Conservation (phyloP, 2,888 invertebrate species). For the Brachypalpus laphriformis region DNA sequence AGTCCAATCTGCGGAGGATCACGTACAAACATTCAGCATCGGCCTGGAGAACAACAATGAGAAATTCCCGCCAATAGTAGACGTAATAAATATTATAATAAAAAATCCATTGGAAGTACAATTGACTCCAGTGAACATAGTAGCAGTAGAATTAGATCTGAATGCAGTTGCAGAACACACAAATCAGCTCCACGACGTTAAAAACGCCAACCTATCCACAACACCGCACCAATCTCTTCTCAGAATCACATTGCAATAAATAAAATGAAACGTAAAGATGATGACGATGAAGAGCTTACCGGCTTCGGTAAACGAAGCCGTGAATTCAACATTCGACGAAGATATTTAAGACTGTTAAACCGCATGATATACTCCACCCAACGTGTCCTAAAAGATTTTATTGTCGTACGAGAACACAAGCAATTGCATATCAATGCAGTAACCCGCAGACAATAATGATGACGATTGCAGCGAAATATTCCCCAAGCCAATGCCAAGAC, state of each 20-base stretch:
- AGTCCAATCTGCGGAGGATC: conserved; percentile 24
- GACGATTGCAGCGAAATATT: conserved; percentile 52
- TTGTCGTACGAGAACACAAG: conserved; percentile 78
- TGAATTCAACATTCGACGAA: conserved; percentile 22
- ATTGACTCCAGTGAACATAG: conserved; percentile 13
- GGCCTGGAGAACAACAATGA: conserved; percentile 32
- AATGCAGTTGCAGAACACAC: conserved; percentile 3
- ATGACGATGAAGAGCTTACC: conserved; percentile 41
- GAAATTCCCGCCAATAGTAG: conserved; percentile 54
- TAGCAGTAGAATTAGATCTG: conserved; percentile 1
- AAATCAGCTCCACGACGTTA: conserved; percentile 9
- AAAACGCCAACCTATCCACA: conserved; percentile 6
- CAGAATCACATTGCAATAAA: conserved; percentile 11
- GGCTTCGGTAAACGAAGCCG: conserved; percentile 51
- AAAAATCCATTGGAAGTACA: conserved; percentile 34
- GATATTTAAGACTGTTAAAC: conserved; percentile 77
- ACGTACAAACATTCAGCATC: conserved; percentile 19
- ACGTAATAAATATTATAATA: conserved; percentile 1
- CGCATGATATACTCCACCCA: conserved; percentile 77
- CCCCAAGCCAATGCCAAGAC: conserved; percentile 63
- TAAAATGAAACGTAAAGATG: conserved; percentile 4
- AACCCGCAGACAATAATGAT: not conserved
- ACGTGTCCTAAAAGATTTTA: conserved; percentile 78
- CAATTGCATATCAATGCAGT: conserved; percentile 53
- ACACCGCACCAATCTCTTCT: conserved; percentile 3